Percentiles rank a stretch among this genome's conserved stretches.
Conservation (phyloP, 2,888 invertebrate species). For the Caenorhabditis parvicauda region DNA sequence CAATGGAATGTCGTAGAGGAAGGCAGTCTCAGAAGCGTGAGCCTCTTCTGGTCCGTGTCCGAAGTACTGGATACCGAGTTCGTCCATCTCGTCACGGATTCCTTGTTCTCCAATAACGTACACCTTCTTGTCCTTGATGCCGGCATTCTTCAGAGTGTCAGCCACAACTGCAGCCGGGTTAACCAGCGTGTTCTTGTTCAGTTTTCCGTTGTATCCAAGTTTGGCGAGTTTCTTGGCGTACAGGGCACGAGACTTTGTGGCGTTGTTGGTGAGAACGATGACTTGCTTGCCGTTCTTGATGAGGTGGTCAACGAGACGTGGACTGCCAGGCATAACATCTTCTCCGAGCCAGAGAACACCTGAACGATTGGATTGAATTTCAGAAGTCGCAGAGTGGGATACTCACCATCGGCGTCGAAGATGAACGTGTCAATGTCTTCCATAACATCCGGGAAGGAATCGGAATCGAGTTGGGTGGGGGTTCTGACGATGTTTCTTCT, state of each 20-base stretch:
- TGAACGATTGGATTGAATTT: no score
- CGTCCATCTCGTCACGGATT: conserved; percentile 79
- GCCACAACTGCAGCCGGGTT: conserved; percentile 60
- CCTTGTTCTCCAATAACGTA: conserved; percentile 81
- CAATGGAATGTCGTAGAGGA: conserved; percentile 58
- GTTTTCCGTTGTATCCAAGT: conserved; percentile 71
- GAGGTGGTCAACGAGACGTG: conserved; percentile 49
- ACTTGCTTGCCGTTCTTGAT: conserved; percentile 66
- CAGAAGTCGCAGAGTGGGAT: no score
- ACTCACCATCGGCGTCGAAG: conserved; percentile 59
- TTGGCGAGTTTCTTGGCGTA: conserved; percentile 76
- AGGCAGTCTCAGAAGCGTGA: no score
- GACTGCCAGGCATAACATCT: conserved; percentile 51
- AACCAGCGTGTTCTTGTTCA: conserved; percentile 50
- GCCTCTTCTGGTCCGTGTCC: conserved; percentile 63
- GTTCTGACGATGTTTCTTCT: no score
- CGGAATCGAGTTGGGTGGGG: conserved; percentile 20
- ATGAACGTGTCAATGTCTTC: conserved; percentile 57
- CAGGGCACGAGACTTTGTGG: conserved; percentile 76
- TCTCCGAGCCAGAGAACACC: conserved; percentile 60
- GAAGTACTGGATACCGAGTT: conserved; percentile 70
- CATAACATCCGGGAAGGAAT: conserved; percentile 35
- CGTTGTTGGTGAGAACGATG: conserved; percentile 79
- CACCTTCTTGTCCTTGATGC: conserved; percentile 48
- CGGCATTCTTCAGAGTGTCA: conserved; percentile 46